Base-by-base conservation (phyloP, 2,113 vertebrate genomes). In the Percopsis transmontana region DNA sequence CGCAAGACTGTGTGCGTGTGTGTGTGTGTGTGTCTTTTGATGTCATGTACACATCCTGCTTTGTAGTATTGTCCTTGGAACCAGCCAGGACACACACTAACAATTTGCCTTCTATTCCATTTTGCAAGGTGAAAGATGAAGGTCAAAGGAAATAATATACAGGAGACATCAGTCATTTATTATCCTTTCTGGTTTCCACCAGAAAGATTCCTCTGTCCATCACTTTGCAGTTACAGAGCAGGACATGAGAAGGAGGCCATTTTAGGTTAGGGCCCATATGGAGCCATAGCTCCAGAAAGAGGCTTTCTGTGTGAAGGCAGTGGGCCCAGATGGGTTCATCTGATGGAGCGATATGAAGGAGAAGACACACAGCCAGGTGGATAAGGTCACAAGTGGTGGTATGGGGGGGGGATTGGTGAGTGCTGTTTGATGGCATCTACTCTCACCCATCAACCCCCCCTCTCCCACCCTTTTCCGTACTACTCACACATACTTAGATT, bases 271-370 rank as follows among this genome's bases (percentile, higher is more conserved):
- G 63, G 69, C 62, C 70, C 83, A 85, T 83, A 57, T 81, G 83
- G 83, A 76, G 64, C 33, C 16, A 21, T 70, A 78, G 72, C 68
- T 68, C 24, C 53, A 68, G 44, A 68, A 59, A 51, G 62, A 83
- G 73, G 80, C 81, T 81, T 61, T 75, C 70, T 60, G 11, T 60
- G 14, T 61, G 61, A 39, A 47, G 63, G 54, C 56, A 20, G 50
- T 55, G 51, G 72, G 33, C 75, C 75, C 61, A 62, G 64, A 80
- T 60, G 68, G 27, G 58, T 66, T 47, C 79, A 62, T 84, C 79
- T 83, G 79, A 87, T 81, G 70, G 69, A 76, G 68, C 79, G 73
- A 80, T 79, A 20, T 76, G 74, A 58, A 83, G 62, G 79, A 76
- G 66, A 33, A 82, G 76, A 78, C 20, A 18, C 65, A 18, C 65